These are phyloP conservation scores for Pangasius krempfi DNA, from an alignment of 2,797 vertebrate genomes.

Conservation along the genomic window DNA sequence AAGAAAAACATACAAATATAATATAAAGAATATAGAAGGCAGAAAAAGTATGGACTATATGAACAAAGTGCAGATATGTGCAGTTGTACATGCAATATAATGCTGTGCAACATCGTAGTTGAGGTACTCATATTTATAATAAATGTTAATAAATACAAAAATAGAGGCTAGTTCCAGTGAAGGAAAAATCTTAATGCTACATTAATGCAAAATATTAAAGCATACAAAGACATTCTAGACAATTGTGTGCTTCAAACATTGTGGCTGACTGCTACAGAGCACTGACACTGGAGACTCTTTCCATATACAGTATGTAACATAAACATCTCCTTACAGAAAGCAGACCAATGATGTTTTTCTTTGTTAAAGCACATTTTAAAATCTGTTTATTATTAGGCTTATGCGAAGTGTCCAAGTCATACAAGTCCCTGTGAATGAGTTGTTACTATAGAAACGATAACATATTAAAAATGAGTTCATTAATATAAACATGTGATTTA, in stretches of 20 bases:
- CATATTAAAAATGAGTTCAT: neutral
- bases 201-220: neutral
- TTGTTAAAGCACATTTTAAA: neutral
- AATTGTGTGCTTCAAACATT: neutral
- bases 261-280: neutral
- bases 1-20: too few relatives aligned
- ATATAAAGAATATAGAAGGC: too few relatives aligned
- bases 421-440: neutral
- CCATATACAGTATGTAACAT: neutral
- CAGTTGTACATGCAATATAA: too few relatives aligned
- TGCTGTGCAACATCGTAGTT: too few relatives aligned
- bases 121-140: too few relatives aligned
- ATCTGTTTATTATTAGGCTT: neutral
- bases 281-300: neutral
- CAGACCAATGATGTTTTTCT: neutral
- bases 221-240: neutral
- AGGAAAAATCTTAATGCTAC: too few relatives aligned
- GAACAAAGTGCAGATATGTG: too few relatives aligned
- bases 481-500: neutral
- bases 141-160: too few relatives aligned
- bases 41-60: too few relatives aligned
- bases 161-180: too few relatives aligned
- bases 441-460: neutral
- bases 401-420: neutral
- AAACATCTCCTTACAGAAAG: neutral